Percentiles rank a stretch among this genome's conserved stretches.
These are phyloP conservation scores for Hozukius guyotensis DNA, from an alignment of 2,797 vertebrate genomes.

Conservation along the genomic window DNA sequence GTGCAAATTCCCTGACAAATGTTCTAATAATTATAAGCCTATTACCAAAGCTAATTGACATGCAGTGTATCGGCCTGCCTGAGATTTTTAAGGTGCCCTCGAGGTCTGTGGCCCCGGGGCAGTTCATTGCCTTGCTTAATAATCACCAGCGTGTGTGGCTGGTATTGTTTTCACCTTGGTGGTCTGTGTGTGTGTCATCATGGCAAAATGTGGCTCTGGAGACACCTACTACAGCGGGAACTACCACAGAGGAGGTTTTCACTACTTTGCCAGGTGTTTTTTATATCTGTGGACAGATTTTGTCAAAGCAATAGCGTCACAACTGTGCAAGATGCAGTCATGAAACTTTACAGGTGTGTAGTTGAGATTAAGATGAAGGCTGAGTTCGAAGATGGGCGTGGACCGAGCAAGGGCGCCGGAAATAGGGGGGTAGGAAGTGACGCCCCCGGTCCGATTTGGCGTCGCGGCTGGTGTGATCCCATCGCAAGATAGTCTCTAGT, in stretches of 20 bases:
- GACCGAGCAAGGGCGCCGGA: neutral
- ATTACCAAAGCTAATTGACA: neutral
- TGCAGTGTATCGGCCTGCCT: neutral
- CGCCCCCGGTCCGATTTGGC: no score
- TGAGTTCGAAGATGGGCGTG: neutral
- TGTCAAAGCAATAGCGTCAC: neutral
- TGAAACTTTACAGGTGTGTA: neutral
- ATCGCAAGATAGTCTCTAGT: neutral
- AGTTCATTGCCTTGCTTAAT: neutral
- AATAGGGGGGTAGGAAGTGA: no score
- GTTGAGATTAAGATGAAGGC: neutral
- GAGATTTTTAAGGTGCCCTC: neutral
- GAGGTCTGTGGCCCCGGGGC: neutral
- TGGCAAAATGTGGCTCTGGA: neutral
- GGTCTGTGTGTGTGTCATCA: neutral
- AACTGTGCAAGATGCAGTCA: neutral
- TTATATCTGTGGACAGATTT: neutral
- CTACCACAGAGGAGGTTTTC: neutral
- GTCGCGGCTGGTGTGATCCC: neutral
- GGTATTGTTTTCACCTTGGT: neutral
- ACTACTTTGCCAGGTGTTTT: neutral
- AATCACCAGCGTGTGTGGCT: neutral
- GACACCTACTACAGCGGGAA: neutral
- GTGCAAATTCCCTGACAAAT: neutral
- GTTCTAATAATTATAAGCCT: neutral